phyloP scores from a whole-genome alignment of 2,113 vertebrate genomes.

The human region GRCh38 chr4:168302501-168303000 shows the following conservation, averaged over 20 bases:
- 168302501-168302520: not conserved
- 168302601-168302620: not conserved
- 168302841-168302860: not conserved
- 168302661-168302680: not conserved
- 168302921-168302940: not conserved
- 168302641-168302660: not conserved
- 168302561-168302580: not conserved
- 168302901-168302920: not conserved
- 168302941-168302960: not conserved
- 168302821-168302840: not conserved
- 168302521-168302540: not conserved
- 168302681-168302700: not conserved
- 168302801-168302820: not conserved
- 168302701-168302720: not conserved
- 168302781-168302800: not conserved
- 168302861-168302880: not conserved
- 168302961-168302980: not conserved
- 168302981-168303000: not conserved
- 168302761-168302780: not conserved
- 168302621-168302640: not conserved
- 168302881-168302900: not conserved
- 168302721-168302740: not conserved
- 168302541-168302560: not conserved
- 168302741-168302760: slow-evolving; percentile 21
- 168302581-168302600: not conserved